Base-by-base conservation (phyloP, 2,113 vertebrate species). In the Lagopus muta region DNA sequence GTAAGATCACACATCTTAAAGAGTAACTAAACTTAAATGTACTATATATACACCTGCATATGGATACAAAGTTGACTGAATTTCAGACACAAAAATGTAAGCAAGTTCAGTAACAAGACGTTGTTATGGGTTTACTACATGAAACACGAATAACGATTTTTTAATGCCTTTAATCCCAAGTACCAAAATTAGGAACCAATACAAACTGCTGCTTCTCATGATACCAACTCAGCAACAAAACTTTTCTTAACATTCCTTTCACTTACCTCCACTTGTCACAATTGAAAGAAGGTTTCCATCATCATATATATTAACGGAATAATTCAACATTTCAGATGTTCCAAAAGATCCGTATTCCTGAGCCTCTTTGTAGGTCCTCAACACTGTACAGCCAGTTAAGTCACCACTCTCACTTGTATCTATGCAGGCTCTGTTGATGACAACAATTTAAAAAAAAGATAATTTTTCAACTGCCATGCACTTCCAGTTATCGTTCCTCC, bases 231-330 rank as follows among this genome's bases (percentile, higher is more conserved):
- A 69, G 54, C 6, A 62, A 36, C 55, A 88, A 54, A 58, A 54
- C 43, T 38, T n/a, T 71, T 84, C 22, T 69, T 62, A 70, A 28
- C 18, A 71, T 64, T 42, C 45, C 18, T 88, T 80, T 83, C 4
- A 82, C 55, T 97, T 97, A 99, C 99, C 99, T 98, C 99, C 99
- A 91, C 99, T 99, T 80, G 99, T 99, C 94, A 99, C 99, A 67
- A 99, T 98, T 87, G 99, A 99, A 86, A 99, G 99, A 8, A 99
- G 98, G 94, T 99, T 99, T 71, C 99, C 99, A 38, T 99, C 99
- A 71, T 99, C 99, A 45, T 99, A 99, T 95, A 99, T 98, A 89
- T 99, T 99, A 15, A 99, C 94, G 3, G 99, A 99, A 90, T 99
- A 99, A 97, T 99, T 99, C 19, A 99, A 95, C 99, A 99, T 99